A percentile compares a stretch with the other conserved stretches of the same genome.
phyloP scores from a whole-genome alignment of 2,888 invertebrate genomes.

The Dromius quadrimaculatus region DNA sequence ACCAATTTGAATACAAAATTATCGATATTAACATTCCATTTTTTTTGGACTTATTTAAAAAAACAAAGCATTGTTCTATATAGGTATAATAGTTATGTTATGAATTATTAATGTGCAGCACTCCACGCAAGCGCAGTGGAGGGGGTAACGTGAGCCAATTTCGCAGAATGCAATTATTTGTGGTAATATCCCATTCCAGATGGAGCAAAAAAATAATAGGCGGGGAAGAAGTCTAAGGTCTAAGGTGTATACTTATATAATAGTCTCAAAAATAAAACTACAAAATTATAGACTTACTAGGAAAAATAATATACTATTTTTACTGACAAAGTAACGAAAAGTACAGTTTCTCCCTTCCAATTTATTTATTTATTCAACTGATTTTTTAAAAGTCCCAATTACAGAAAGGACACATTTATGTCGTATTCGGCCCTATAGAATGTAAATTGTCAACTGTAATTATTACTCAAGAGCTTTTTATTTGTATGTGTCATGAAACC shows the following conservation, averaged over 20 bases:
- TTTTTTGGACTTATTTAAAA: neutral
- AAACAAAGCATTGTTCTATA: conserved; percentile 18
- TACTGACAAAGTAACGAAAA: no score
- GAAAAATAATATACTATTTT: no score
- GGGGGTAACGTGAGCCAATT: neutral
- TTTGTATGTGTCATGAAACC: no score
- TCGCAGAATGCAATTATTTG: conserved; percentile 30
- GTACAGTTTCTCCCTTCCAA: no score
- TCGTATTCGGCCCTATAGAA: no score
- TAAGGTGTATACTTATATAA: conserved; percentile 22
- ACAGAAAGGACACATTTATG: no score
- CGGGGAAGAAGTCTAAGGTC: neutral
- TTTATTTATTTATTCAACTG: no score
- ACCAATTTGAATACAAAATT: conserved; percentile 26
- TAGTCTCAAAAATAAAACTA: neutral
- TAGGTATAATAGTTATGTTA: conserved; percentile 12
- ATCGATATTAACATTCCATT: conserved; percentile 26
- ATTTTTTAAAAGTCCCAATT: no score
- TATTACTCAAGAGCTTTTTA: no score
- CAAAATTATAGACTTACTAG: conserved; percentile 33
- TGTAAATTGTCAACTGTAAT: no score
- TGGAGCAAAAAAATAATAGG: neutral
- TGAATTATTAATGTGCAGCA: conserved; percentile 27
- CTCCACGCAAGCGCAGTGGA: conserved; percentile 1
- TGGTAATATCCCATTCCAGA: conserved; percentile 16